Base-by-base conservation (phyloP, 2,888 invertebrate genomes). In the Oxycera nigricornis region DNA sequence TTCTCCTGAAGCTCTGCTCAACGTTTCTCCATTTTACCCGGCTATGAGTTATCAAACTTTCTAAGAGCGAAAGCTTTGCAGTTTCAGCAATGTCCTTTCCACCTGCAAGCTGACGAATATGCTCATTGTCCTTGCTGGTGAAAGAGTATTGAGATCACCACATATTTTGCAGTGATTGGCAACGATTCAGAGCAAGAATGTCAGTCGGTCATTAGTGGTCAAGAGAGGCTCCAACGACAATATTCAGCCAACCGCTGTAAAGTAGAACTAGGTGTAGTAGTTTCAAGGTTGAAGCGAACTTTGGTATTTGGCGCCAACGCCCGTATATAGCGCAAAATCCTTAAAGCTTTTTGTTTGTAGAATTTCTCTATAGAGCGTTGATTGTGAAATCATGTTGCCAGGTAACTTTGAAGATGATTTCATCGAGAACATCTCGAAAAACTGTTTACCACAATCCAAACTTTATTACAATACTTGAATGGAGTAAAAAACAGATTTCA, bases 251-350 rank as follows among this genome's bases (percentile, higher is more conserved):
- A 67, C 59, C 20, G 4, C 26, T 31, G 35, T 46, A 30, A n/a
- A 17, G 39, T 62, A 72, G 62, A 24, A 72, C 74, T 72, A 35
- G 74, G 62, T 61, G 31, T n/a, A 55, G 24, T 4, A 22, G 24
- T 55, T 55, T 73, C 52, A 55, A 72, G 73, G 30, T 50, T 68
- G 65, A 39, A 57, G 72, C 55, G 70, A 73, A 72, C 73, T 3
- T 3, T 28, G 17, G 61, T 50, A 72, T 72, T 74, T 74, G 75
- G 73, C 75, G 75, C 75, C 75, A 76, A 76, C 75, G 75, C 74
- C 74, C 75, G 75, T 72, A 62, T 62, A 74, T 52, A 65, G 75
- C 75, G 75, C 75, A 76, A 65, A 74, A 76, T 72, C 61, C 30
- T 39, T 35, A 26, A 52, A 28, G 55, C 72, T 55, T 61, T 73